phyloP scores from a whole-genome alignment of 2,113 vertebrate species.

The Xenopus borealis region DNA sequence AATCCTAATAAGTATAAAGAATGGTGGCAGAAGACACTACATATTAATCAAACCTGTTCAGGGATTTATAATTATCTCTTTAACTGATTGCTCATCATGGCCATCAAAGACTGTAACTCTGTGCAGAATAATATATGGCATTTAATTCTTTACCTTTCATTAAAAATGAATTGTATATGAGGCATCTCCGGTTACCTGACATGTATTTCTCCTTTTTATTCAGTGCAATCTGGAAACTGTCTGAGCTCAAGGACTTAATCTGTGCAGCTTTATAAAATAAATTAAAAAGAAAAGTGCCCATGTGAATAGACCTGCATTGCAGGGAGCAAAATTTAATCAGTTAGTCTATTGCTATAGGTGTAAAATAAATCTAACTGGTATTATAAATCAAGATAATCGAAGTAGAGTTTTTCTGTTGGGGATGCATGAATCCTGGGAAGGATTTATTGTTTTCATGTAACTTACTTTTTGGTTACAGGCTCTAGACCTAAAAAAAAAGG shows the following conservation, averaged over 20 bases:
- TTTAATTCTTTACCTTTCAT: background rate
- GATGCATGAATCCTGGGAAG: background rate
- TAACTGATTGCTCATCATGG: background rate
- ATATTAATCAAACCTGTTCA: background rate
- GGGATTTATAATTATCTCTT: background rate
- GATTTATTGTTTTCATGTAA: background rate
- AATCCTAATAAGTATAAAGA: background rate
- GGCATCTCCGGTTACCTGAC: conserved; percentile 3
- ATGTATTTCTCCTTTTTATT: conserved; percentile 14
- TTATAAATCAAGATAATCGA: conserved; percentile 27
- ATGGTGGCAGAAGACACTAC: background rate
- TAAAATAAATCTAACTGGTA: conserved; percentile 13
- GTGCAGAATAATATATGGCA: background rate
- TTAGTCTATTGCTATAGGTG: conserved; percentile 18
- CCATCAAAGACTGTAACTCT: background rate
- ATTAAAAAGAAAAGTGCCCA: conserved; percentile 24
- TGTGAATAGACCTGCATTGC: conserved; percentile 23
- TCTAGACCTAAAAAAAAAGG: too few species aligned
- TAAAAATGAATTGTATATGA: conserved; percentile 2
- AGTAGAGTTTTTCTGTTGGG: background rate
- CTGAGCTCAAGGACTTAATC: conserved; percentile 29
- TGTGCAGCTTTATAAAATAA: conserved; percentile 30
- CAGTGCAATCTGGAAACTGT: conserved; percentile 27
- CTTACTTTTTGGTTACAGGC: background rate
- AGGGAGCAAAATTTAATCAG: conserved; percentile 22